Base-by-base conservation (phyloP, 2,113 vertebrate species). In the Macroglossus sobrinus region DNA sequence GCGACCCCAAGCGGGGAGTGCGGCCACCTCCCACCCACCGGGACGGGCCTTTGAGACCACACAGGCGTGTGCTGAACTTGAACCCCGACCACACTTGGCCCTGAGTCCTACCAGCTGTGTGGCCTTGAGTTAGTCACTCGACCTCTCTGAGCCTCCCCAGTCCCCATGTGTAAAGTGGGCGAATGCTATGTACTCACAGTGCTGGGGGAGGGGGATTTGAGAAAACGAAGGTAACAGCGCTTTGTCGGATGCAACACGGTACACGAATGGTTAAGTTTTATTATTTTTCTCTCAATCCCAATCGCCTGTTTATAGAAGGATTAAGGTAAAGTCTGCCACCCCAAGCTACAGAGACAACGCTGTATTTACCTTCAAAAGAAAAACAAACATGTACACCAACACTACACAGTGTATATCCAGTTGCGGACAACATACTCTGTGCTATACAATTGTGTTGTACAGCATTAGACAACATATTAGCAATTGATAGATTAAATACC, bases 21-120 rank as follows among this genome's bases (percentile, higher is more conserved):
- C 3, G 0, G 16, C 21, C 40, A 0, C 55, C 59, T 53, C 43
- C 63, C 43, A 0, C 43, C 63, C 43, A 0, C 3, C 10, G 40
- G 13, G 13, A 10, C 1, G 2, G 26, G 82, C 50, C 75, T 28
- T 0, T 2, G 24, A 38, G n/a, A 18, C 7, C n/a, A n/a, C 12
- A 45, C 24, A 47, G 13, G 12, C n/a, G 33, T 0, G 4, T 7
- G 24, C 38, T 10, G 18, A 35, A 15, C 47, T n/a, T 5, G 38
- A 50, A 82, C 40, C 28, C 43, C 4, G 13, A 30, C 14, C 35
- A 2, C 21, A 7, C 4, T 11, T 11, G 19, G 24, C 33, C 14
- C 66, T 14, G 57, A 6, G 64, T 72, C 26, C 15, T 45, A 21
- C 57, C 74, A 74, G 50, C 79, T 66, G 55, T 13, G 55, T 1